These are phyloP conservation scores for Antrozous pallidus DNA, from an alignment of 2,797 vertebrate genomes.

Conservation along the genomic window DNA sequence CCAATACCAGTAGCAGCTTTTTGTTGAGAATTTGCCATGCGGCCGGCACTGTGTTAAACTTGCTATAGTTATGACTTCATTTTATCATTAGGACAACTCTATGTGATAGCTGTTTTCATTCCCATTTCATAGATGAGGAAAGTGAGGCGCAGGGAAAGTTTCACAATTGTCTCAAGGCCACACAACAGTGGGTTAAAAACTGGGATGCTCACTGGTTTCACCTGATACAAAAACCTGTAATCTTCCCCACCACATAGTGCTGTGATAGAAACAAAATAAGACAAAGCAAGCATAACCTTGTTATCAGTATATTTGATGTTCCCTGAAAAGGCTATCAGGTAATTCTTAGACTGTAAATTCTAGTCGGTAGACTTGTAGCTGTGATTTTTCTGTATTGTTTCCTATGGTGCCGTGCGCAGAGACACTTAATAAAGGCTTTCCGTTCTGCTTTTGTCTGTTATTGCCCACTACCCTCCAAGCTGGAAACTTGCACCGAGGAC, in stretches of 20 bases:
- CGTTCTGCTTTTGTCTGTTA: not conserved
- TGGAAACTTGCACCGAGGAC: fast-evolving
- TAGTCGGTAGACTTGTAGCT: not conserved
- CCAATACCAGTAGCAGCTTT: not conserved
- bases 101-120: not conserved
- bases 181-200: too few relatives aligned
- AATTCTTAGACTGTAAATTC: not conserved
- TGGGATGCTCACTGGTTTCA: not conserved
- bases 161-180: not conserved
- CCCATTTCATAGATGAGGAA: not conserved
- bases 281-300: not conserved
- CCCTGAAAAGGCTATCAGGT: not conserved
- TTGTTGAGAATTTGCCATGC: not conserved
- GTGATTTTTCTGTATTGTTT: not conserved
- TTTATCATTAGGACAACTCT: not conserved
- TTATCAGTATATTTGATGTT: not conserved
- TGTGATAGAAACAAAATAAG: not conserved
- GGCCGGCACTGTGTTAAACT: not conserved
- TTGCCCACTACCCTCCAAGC: not conserved
- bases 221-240: not conserved
- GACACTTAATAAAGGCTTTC: not conserved
- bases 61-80: not conserved
- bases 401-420: not conserved
- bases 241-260: not conserved
- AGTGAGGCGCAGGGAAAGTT: not conserved